Conservation (phyloP, 2,888 invertebrate species). For the Endomychus coccineus region DNA sequence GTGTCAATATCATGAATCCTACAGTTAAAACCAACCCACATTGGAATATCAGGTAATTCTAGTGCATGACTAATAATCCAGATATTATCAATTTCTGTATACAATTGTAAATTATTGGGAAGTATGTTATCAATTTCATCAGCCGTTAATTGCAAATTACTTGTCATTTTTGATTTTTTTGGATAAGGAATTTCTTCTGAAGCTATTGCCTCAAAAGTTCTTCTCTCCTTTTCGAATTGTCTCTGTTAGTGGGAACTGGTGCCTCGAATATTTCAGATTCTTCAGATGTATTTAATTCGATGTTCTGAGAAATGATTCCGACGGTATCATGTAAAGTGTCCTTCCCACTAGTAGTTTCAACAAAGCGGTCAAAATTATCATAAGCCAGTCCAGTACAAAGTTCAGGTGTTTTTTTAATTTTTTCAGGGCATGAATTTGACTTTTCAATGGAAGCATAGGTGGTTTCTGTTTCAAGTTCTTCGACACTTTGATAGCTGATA, state of each 20-base stretch:
- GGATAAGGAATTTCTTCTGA: constrained; percentile 20
- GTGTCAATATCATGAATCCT: constrained; percentile 18
- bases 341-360: constrained; percentile 14
- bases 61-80: constrained; percentile 10
- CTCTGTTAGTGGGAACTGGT: constrained; percentile 8
- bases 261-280: constrained; percentile 5
- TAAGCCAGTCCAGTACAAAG: constrained; percentile 13
- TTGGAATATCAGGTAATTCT: constrained; percentile 10
- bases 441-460: constrained; percentile 8
- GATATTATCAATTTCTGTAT: constrained; percentile 9
- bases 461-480: constrained; percentile 14
- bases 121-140: constrained; percentile 21
- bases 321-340: constrained; percentile 13
- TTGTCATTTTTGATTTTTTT: constrained; percentile 25
- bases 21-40: constrained; percentile 11
- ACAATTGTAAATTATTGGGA: constrained; percentile 19
- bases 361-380: constrained; percentile 16
- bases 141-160: constrained; percentile 16
- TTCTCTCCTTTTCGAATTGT: too few relatives aligned
- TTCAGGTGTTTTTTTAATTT: constrained; percentile 9
- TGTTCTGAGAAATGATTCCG: constrained; percentile 11
- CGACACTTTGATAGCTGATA: constrained; percentile 8
- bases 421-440: constrained; percentile 14
- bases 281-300: constrained; percentile 4
- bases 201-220: constrained; percentile 23